Evolutionary conservation across 92 coral and sea anemone species (phyloP), one percentile per base, ranked within the genome.

Genomic region (Pocillopora meandrina): DNA sequence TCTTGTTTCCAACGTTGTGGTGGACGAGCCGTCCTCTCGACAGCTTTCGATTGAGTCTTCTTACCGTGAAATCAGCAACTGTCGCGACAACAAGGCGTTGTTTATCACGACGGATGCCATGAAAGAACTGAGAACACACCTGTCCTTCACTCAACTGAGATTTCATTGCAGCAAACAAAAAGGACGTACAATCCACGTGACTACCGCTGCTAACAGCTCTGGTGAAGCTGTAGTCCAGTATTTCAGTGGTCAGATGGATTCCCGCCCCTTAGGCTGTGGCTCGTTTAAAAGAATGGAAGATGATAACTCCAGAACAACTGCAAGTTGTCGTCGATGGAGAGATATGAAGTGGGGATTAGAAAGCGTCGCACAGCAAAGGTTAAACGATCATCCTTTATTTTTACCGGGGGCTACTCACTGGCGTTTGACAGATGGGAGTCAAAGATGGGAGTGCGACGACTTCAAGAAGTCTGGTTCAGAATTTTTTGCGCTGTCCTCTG

Each of bases 151-250:
- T 52, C 79, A 75, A 17, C 63, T 75, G 47, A 57, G 79, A 75
- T 75, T 75, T 47, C 79, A 56, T 42, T 75, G 79, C 79, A 75
- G 64, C 12, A 75, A 75, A 75, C 61, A 74, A 67, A 36, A 26
- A 19, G n/a, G 49, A 55, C 42, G 33, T 42, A 72, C 76, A 4
- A 42, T 72, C 76, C 76, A 72, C 76, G 76, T 86, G 34, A 79
- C 72, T 58, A 86, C 89, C 14, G 78, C 60, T 4, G 19, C 34
- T 21, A 86, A 72, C 58, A 71, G 65, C 36, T 19, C 85, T 17
- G 89, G 87, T n/a, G 81, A 64, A 16, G 85, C 85, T 18, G 89
- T 79, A 16, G 79, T 79, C 61, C 65, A 61, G 77, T 86, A 57
- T 56, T 76, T 85, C 59, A 86, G 77, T 10, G 66, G 84, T 47